These are phyloP conservation scores for Heliothis virescens DNA, from an alignment of 1,140 invertebrate genomes.

Conservation along the genomic window DNA sequence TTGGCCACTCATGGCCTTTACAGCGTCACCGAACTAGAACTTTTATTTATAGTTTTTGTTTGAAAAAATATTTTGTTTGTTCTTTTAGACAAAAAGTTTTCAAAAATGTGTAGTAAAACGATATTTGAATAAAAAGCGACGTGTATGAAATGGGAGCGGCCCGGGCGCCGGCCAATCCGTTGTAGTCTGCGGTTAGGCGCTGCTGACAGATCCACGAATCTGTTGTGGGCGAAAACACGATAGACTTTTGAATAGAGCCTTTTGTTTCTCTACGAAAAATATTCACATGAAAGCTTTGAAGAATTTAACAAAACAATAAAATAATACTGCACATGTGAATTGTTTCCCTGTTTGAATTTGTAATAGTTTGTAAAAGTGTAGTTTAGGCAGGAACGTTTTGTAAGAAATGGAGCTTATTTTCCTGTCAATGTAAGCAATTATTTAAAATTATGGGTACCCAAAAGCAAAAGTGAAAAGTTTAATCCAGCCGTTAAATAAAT, in stretches of 20 bases:
- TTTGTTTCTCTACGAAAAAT: conserved; percentile 63
- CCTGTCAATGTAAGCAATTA: too few relatives aligned
- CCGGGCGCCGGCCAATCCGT: conserved; percentile 58
- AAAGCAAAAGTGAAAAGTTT: too few relatives aligned
- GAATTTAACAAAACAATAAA: conserved; percentile 51
- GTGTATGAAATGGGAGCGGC: conserved; percentile 50
- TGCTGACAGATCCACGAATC: conserved; percentile 76
- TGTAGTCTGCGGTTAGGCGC: conserved; percentile 68
- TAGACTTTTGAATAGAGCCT: conserved; percentile 72
- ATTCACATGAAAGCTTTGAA: conserved; percentile 54
- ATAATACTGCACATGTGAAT: conserved; percentile 43
- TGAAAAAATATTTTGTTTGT: conserved; percentile 22
- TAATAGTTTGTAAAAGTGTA: background rate
- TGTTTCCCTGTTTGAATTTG: conserved; percentile 15
- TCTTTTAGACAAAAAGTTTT: conserved; percentile 19
- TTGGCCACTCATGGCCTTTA: conserved; percentile 30
- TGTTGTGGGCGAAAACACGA: conserved; percentile 67
- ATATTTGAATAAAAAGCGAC: conserved; percentile 55
- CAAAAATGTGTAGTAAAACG: conserved; percentile 44
- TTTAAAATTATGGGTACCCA: too few relatives aligned
- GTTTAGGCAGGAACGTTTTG: background rate
- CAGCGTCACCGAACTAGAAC: conserved; percentile 34
- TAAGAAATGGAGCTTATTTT: too few relatives aligned
- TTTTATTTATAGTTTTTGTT: conserved; percentile 39
- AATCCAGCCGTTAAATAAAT: too few relatives aligned